phyloP scores from a whole-genome alignment of 2,113 vertebrate genomes.

The Bucco capensis region DNA sequence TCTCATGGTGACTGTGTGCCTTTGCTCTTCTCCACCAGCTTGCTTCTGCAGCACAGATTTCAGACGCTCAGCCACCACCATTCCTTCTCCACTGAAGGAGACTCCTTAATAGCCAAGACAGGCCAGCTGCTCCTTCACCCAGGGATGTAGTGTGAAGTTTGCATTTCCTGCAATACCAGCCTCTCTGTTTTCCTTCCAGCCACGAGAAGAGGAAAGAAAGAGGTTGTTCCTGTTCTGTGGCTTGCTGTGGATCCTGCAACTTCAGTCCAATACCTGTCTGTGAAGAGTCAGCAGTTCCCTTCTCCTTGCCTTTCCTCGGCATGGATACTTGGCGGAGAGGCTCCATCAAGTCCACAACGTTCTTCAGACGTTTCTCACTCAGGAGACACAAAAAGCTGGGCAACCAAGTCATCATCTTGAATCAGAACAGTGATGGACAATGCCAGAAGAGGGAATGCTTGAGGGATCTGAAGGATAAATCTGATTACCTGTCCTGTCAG shows the following conservation, averaged over 20 bases:
- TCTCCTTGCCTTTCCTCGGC: not conserved
- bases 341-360: slow-evolving; percentile 73
- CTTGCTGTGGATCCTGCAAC: not conserved
- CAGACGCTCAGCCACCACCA: not conserved
- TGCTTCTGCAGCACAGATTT: not conserved
- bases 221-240: slow-evolving; percentile 4
- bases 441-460: slow-evolving; percentile 55
- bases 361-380: slow-evolving; percentile 73
- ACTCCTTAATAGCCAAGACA: not conserved
- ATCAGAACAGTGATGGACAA: slow-evolving; percentile 35
- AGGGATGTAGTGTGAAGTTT: not conserved
- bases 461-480: slow-evolving; percentile 64
- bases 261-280: not conserved
- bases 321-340: slow-evolving; percentile 79
- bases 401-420: slow-evolving; percentile 64
- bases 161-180: slow-evolving; percentile 31
- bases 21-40: slow-evolving; percentile 1
- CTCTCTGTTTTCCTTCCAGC: slow-evolving; percentile 15
- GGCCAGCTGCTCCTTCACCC: not conserved
- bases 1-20: slow-evolving; percentile 55
- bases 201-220: not conserved
- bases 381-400: slow-evolving; percentile 67
- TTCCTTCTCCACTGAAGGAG: not conserved
- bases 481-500: slow-evolving; percentile 63
- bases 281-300: not conserved